These are phyloP conservation scores for Pseudococcus longispinus DNA, from an alignment of 2,888 invertebrate species.

Conservation along the genomic window DNA sequence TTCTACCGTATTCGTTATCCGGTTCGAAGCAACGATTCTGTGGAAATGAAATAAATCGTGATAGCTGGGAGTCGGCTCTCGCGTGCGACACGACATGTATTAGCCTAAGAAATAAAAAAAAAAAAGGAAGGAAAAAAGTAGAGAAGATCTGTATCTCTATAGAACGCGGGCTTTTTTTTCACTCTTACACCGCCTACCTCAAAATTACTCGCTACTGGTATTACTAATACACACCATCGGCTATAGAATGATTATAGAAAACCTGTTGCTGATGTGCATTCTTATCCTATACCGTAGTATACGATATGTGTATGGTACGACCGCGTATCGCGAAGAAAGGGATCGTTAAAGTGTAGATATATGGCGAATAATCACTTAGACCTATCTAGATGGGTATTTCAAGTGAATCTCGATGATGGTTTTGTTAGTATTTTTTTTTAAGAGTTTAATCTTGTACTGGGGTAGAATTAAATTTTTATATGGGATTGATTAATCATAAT, in stretches of 20 bases:
- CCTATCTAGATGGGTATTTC: too few species aligned
- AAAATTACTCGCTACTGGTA: conserved; percentile 55
- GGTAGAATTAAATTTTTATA: too few species aligned
- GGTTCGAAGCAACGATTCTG: conserved; percentile 49
- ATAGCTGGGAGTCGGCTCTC: conserved; percentile 55
- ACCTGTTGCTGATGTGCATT: conserved; percentile 47
- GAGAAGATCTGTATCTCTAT: conserved; percentile 38
- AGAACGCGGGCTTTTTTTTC: conserved; percentile 52
- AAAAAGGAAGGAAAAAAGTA: conserved; percentile 38
- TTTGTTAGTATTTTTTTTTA: too few species aligned
- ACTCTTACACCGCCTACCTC: conserved; percentile 49
- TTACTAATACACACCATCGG: conserved; percentile 52
- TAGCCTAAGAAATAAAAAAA: conserved; percentile 12
- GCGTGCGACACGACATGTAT: conserved; percentile 56
- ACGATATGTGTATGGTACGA: neutral
- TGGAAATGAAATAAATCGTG: conserved; percentile 55
- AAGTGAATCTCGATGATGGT: too few species aligned
- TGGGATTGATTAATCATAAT: too few species aligned
- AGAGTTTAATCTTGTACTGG: too few species aligned
- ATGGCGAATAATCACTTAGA: neutral
- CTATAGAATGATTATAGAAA: conserved; percentile 50
- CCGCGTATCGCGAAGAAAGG: neutral
- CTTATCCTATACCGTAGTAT: conserved; percentile 1
- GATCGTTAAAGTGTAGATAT: conserved; percentile 40
- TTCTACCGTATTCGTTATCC: conserved; percentile 41